A percentile compares a stretch with the other conserved stretches of the same genome.
These are phyloP conservation scores for Ecdyonurus torrentis DNA, from an alignment of 2,888 invertebrate species.

Conservation along the genomic window DNA sequence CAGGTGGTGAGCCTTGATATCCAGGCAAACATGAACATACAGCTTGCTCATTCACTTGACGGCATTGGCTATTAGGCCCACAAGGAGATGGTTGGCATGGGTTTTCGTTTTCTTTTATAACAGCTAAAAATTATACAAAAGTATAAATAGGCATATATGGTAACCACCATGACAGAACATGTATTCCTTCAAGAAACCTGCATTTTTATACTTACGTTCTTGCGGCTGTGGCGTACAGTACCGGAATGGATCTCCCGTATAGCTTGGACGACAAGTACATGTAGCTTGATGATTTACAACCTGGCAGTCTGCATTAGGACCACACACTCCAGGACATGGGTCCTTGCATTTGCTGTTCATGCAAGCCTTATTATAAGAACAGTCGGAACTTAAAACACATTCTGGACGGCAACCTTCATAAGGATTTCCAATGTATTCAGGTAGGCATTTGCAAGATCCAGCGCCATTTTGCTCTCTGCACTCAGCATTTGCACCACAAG, in stretches of 20 bases:
- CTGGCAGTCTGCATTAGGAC: constrained; percentile 50
- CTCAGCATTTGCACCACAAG: constrained; percentile 68
- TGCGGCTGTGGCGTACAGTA: constrained; percentile 23
- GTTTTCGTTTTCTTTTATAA: constrained; percentile 16
- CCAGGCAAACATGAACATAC: constrained; percentile 43
- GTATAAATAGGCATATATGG: too few species aligned
- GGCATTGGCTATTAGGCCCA: constrained; percentile 32
- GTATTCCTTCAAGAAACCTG: background rate
- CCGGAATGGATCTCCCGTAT: constrained; percentile 25
- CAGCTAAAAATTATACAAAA: background rate
- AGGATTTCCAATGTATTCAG: constrained; percentile 44
- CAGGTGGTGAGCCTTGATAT: constrained; percentile 21
- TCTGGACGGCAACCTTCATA: constrained; percentile 52
- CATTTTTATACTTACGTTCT: constrained; percentile 21
- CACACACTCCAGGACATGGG: constrained; percentile 57
- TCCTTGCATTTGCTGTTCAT: constrained; percentile 49
- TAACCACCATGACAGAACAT: background rate
- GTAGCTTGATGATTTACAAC: constrained; percentile 56
- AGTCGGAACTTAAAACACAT: constrained; percentile 54
- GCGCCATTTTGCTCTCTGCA: constrained; percentile 55
- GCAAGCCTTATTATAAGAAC: constrained; percentile 46
- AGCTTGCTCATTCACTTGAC: constrained; percentile 44
- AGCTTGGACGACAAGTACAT: constrained; percentile 38
- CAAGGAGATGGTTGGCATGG: constrained; percentile 19
- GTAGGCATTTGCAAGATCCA: constrained; percentile 52